Conservation (phyloP, 2,113 vertebrate species). For the Leucoraja erinaceus region DNA sequence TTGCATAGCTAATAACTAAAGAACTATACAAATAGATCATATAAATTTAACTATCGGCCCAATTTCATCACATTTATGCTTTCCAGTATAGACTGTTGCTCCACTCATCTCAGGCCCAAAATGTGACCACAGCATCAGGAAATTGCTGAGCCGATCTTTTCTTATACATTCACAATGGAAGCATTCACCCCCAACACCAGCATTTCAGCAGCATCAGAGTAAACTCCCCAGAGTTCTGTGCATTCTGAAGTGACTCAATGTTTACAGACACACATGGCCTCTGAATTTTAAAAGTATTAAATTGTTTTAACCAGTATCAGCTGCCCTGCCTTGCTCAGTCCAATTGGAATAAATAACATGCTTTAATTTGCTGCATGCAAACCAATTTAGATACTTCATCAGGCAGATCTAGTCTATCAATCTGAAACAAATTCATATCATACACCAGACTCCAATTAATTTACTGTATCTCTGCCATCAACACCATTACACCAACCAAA, state of each 20-base stretch:
- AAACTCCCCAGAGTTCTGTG: background rate
- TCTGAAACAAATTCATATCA: background rate
- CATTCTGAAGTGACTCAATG: background rate
- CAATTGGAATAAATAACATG: background rate
- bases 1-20: background rate
- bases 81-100: background rate
- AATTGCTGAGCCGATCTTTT: background rate
- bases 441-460: too few species aligned
- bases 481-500: background rate
- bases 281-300: background rate
- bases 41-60: background rate
- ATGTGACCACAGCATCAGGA: background rate
- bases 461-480: too few species aligned
- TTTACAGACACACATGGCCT: background rate
- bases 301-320: background rate
- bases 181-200: background rate
- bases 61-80: background rate
- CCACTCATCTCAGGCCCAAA: background rate
- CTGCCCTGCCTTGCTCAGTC: background rate
- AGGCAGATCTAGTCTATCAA: background rate
- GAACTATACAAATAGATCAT: background rate
- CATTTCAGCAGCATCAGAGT: background rate
- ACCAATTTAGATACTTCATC: slow-evolving; percentile 3
- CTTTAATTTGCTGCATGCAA: background rate
- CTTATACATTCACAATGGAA: background rate